These are phyloP conservation scores for Carassius auratus DNA, from an alignment of 2,113 vertebrate species.

Conservation along the genomic window DNA sequence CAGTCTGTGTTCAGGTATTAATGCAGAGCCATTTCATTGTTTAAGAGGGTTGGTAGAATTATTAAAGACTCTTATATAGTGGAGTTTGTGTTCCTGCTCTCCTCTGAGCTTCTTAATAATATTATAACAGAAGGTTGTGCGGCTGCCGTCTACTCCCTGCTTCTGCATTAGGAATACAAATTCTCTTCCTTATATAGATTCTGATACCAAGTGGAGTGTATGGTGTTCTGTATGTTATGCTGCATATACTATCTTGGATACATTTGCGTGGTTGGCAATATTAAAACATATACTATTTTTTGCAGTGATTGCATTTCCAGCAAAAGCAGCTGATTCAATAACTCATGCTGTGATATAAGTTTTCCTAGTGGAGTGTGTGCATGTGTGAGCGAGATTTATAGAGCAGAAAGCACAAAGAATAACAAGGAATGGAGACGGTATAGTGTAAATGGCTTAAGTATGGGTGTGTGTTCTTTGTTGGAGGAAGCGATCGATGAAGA, in stretches of 20 bases:
- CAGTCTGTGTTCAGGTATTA: not conserved
- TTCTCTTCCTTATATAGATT: not conserved
- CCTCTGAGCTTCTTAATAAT: conserved; percentile 14
- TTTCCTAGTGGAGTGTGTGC: not conserved
- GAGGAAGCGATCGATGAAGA: not conserved
- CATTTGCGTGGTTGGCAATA: not conserved
- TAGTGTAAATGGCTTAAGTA: not conserved
- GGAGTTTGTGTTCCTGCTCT: not conserved
- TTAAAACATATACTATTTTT: not conserved
- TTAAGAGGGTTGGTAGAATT: not conserved
- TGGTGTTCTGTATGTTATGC: not conserved
- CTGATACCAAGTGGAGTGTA: not conserved
- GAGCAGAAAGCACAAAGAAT: not conserved
- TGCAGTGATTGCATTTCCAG: not conserved
- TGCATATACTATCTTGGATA: not conserved
- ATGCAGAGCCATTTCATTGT: not conserved
- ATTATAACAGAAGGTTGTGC: not conserved
- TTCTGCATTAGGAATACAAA: conserved; percentile 24
- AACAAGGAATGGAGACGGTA: not conserved
- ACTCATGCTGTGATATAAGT: not conserved
- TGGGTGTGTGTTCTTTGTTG: conserved; percentile 4
- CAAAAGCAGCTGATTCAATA: not conserved
- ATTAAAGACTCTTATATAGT: not conserved
- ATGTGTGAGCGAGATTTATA: not conserved
- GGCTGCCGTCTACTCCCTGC: not conserved